Conservation (phyloP, 2,888 invertebrate genomes). For the Rhogogaster chlorosoma region DNA sequence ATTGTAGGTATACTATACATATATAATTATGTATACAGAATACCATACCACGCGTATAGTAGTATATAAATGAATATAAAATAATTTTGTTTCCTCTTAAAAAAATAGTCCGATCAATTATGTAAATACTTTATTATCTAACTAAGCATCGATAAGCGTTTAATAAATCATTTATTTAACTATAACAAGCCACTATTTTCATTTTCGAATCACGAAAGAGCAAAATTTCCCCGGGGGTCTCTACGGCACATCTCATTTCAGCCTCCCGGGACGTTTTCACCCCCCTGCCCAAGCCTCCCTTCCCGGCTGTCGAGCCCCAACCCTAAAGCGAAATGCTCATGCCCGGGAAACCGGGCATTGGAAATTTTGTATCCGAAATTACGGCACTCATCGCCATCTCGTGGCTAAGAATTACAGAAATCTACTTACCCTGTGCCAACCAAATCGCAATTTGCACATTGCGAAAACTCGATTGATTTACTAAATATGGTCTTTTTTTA, state of each 20-base stretch:
- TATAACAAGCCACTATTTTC: slow-evolving; percentile 19
- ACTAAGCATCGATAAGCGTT: neutral
- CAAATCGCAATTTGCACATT: neutral
- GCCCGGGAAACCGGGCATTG: slow-evolving; percentile 38
- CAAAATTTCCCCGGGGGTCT: slow-evolving; percentile 44
- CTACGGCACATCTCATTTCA: slow-evolving; percentile 41
- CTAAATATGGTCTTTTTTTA: neutral
- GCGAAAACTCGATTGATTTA: neutral
- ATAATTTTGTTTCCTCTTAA: neutral
- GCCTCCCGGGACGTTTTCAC: slow-evolving; percentile 51
- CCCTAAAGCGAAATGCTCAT: slow-evolving; percentile 33
- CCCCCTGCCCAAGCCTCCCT: neutral
- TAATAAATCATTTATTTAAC: slow-evolving; percentile 1
- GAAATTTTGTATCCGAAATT: slow-evolving; percentile 8
- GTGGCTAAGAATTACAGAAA: neutral
- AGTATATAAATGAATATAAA: neutral
- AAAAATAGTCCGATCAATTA: neutral
- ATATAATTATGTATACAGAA: neutral
- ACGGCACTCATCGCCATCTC: slow-evolving; percentile 9
- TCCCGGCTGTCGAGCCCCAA: neutral
- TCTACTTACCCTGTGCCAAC: slow-evolving; percentile 26
- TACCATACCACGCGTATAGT: neutral
- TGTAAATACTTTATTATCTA: neutral
- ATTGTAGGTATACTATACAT: neutral
- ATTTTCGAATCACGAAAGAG: slow-evolving; percentile 37